Percentiles rank a stretch among this genome's conserved stretches.
phyloP scores from a whole-genome alignment of 2,797 vertebrate genomes.

The Macropodus opercularis region DNA sequence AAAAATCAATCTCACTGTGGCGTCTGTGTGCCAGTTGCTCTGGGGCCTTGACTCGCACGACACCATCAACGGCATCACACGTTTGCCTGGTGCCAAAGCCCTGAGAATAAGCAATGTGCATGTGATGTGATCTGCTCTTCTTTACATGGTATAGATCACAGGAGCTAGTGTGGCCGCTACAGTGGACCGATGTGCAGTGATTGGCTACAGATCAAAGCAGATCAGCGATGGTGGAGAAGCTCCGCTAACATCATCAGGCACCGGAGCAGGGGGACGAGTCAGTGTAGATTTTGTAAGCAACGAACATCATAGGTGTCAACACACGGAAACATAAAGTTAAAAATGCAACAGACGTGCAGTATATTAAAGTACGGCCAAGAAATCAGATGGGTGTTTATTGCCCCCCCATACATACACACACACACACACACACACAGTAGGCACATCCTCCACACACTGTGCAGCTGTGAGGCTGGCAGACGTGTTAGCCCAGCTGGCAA shows the following conservation, averaged over 20 bases:
- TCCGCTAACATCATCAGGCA: neutral
- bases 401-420: conserved; percentile 15
- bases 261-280: neutral
- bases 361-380: conserved; percentile 18
- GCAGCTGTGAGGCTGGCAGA: conserved; percentile 72
- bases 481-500: conserved; percentile 68
- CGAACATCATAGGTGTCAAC: neutral
- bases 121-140: neutral
- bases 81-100: neutral
- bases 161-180: conserved; percentile 10
- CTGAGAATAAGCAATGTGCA: neutral
- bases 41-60: neutral
- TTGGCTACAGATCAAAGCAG: conserved; percentile 24
- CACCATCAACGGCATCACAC: neutral
- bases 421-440: conserved; percentile 1
- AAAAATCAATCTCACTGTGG: neutral
- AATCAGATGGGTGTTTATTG: conserved; percentile 22
- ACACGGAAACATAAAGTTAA: conserved; percentile 15
- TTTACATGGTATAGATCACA: neutral
- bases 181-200: neutral
- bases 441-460: conserved; percentile 31
- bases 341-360: conserved; percentile 8
- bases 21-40: neutral
- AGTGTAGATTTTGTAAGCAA: neutral
- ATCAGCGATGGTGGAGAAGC: neutral